Conservation (phyloP, 2,113 vertebrate species). For the Dunckerocampus dactyliophorus region DNA sequence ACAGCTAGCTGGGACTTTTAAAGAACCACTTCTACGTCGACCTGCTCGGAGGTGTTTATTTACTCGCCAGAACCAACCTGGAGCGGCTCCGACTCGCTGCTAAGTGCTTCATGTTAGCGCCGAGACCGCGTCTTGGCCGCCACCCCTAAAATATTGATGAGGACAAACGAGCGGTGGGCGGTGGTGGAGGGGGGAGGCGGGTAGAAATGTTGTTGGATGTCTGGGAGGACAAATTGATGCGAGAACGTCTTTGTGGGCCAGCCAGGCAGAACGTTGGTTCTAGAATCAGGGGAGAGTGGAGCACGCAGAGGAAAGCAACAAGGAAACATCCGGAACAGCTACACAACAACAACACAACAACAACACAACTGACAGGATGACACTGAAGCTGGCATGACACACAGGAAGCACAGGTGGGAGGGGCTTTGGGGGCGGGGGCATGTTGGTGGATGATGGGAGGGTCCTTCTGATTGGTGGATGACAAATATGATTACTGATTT, state of each 20-base stretch:
- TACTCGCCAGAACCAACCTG: conserved; percentile 1
- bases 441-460: neutral
- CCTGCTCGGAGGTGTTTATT: conserved; percentile 27
- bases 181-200: conserved; percentile 28
- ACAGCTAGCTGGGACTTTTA: conserved; percentile 10
- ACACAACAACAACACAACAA: neutral
- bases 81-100: conserved; percentile 12
- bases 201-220: conserved; percentile 2
- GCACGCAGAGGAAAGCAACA: neutral
- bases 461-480: neutral
- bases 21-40: conserved; percentile 42
- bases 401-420: conserved; percentile 1
- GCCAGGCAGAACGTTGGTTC: neutral
- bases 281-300: neutral
- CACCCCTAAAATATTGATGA: conserved; percentile 69
- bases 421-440: neutral
- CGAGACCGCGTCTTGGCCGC: conserved; percentile 39
- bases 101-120: conserved; percentile 32
- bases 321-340: neutral
- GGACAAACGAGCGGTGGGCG: conserved; percentile 55
- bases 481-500: neutral
- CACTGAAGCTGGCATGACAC: conserved; percentile 5
- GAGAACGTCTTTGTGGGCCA: neutral
- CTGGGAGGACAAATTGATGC: neutral
- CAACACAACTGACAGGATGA: neutral